phyloP scores from a whole-genome alignment of 1,140 invertebrate genomes.

The Melitaea cinxia region DNA sequence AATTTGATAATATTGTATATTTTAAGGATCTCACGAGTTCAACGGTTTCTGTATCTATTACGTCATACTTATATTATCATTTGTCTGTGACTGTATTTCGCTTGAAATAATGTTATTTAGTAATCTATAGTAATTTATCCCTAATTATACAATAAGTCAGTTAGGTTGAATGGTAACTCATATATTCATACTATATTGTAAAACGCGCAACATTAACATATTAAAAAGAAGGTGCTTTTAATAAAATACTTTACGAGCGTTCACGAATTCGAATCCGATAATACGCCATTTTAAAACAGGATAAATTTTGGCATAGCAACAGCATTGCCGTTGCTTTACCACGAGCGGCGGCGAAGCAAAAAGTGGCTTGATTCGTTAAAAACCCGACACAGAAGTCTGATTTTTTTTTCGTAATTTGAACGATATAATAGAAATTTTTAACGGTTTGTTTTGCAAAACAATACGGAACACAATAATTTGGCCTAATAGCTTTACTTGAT shows the following conservation, averaged over 20 bases:
- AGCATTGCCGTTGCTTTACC: constrained; percentile 15
- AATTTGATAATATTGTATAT: too few species aligned
- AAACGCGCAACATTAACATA: neutral
- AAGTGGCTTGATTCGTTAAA: constrained; percentile 9
- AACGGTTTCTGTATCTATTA: too few species aligned
- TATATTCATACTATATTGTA: too few species aligned
- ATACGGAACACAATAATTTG: too few species aligned
- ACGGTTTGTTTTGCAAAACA: neutral
- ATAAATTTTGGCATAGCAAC: constrained; percentile 32
- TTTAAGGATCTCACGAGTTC: too few species aligned
- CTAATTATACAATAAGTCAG: too few species aligned
- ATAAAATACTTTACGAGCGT: constrained; percentile 1
- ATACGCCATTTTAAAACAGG: constrained; percentile 19
- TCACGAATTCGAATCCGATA: constrained; percentile 6
- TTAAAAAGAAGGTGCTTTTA: neutral
- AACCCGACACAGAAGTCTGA: neutral
- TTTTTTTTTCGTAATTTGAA: neutral
- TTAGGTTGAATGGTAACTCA: too few species aligned
- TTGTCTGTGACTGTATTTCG: too few species aligned
- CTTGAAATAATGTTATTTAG: too few species aligned
- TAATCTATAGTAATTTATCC: too few species aligned
- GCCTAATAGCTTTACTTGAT: too few species aligned
- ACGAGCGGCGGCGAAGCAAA: constrained; percentile 18
- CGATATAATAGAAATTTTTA: neutral
- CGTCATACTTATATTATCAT: too few species aligned